Evolutionary conservation across 2,797 vertebrate species (phyloP), one percentile per base, ranked within the genome.

Genomic region (Odontamblyopus lacepedii): DNA sequence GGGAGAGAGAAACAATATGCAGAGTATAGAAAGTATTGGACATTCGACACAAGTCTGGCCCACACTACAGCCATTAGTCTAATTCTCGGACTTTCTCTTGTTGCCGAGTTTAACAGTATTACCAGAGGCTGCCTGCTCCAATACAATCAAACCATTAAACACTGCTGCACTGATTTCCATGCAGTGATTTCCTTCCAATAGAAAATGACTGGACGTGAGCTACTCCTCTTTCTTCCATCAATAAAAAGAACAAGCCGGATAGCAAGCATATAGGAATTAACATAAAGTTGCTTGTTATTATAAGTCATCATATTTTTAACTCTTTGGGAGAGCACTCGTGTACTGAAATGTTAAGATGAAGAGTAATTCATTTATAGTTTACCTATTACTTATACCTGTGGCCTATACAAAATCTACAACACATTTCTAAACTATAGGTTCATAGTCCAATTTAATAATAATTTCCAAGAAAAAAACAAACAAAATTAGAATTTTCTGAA

Each of bases 81-180:
- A 84, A 90, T 89, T 89, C 85, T 87, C 79, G 76, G 89, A 91
- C 91, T 91, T 89, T 89, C 89, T 92, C 91, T 84, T 82, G 87
- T 92, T 92, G 90, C 90, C 85, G 75, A 88, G 81, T 75, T 41
- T 83, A 89, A 86, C 74, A 66, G 83, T 88, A 90, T 91, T 89
- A 88, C 78, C 72, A 87, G 82, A 64, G 86, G 72, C 85, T 91
- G 87, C 90, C 89, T 88, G 71, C 81, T 86, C 87, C 90, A 89
- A 92, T 92, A 84, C 90, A 91, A 91, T 92, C 90, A 92, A 91
- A 89, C 88, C 91, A 88, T 92, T 91, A 89, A 88, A 90, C 88
- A 92, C 86, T 78, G 77, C 0, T 64, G 81, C 71, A 76, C 78
- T 66, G 76, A 61, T 72, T 81, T 76, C 69, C 79, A 71, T 70